A percentile compares a stretch with the other conserved stretches of the same genome.
These are phyloP conservation scores for Drosophila simulans DNA, from an alignment of 1,140 invertebrate species.

Conservation along the genomic window DNA sequence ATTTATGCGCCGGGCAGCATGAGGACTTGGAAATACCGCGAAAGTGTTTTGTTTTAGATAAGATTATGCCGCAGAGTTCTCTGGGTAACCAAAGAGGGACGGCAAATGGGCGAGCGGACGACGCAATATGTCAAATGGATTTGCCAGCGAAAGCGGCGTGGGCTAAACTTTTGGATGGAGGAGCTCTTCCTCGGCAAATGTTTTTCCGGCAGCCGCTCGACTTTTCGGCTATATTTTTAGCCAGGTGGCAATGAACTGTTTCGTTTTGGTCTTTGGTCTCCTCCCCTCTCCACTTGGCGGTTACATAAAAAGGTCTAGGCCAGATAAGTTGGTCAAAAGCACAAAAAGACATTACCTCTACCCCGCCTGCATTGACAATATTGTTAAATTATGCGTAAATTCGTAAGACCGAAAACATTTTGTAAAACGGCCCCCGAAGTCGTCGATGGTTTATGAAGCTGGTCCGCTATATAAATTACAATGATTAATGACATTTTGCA, in stretches of 20 bases:
- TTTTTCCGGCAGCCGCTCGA: conserved; percentile 63
- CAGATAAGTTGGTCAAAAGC: conserved; percentile 21
- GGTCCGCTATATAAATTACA: conserved; percentile 72
- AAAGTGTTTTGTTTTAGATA: conserved; percentile 80
- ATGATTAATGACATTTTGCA: conserved; percentile 81
- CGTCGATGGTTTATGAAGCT: conserved; percentile 67
- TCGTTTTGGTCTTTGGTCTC: conserved; percentile 9
- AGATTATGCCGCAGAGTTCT: conserved; percentile 57
- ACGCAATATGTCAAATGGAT: conserved; percentile 77
- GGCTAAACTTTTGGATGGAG: conserved; percentile 14
- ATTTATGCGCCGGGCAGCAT: conserved; percentile 60
- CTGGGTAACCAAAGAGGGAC: not conserved
- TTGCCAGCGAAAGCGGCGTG: conserved; percentile 60
- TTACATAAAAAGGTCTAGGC: conserved; percentile 76
- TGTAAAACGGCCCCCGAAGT: conserved; percentile 56
- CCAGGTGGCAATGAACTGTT: conserved; percentile 72
- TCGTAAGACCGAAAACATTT: conserved; percentile 42
- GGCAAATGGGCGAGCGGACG: conserved; percentile 18
- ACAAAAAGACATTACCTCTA: not conserved
- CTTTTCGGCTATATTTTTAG: conserved; percentile 59
- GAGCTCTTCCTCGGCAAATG: conserved; percentile 53
- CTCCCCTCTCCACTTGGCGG: conserved; percentile 8
- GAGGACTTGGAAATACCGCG: conserved; percentile 36
- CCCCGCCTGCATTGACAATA: conserved; percentile 51
- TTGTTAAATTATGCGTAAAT: conserved; percentile 78